Evolutionary conservation across 2,888 invertebrate species (phyloP), one percentile per base, ranked within the genome.

Genomic region (Alloscopus bannaensis): DNA sequence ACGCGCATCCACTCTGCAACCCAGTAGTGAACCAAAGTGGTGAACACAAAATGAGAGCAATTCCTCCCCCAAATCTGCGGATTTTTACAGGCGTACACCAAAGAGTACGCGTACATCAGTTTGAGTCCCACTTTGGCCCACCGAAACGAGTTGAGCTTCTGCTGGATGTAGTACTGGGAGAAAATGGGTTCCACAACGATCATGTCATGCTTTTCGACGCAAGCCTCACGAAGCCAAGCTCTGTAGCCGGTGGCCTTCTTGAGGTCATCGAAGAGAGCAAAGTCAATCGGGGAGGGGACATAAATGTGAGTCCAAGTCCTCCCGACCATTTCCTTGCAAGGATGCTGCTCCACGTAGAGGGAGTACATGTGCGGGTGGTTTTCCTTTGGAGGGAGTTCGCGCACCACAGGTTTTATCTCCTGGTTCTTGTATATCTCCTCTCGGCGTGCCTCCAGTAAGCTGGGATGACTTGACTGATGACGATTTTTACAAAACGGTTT

Each of bases 181-280:
- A n/a, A 2, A 8, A 78, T 57, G 3, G 77, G 77, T n/a, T 78
- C 77, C 22, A 78, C 36, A 3, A 78, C 28, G 31, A 78, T 78
- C 47, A 78, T 47, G 16, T 78, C 57, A 47, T 78, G 77, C 6
- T n/a, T 28, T 16, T 70, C 69, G 1, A 3, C 13, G 28, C 77
- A 78, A 57, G 70, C 45, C n/a, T 70, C 64, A 6, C 11, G 13
- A 1, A 78, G 70, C 31, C 52, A 52, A 0, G 11, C 2, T 0
- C 11, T 29, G 26, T 70, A 70, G 26, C 24, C 20, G 20, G n/a
- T 36, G 3, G 18, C 50, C 4, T 4, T 18, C 16, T 42, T 57
- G 16, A 60, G 16, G 8, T 69, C 52, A 13, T 68, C 42, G 16
- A 76, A 13, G 24, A 31, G 20, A 13, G 31, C 31, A 57, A 69